These are phyloP conservation scores for Pocillopora grandis DNA, from an alignment of 92 coral and sea anemone genomes.

Conservation along the genomic window DNA sequence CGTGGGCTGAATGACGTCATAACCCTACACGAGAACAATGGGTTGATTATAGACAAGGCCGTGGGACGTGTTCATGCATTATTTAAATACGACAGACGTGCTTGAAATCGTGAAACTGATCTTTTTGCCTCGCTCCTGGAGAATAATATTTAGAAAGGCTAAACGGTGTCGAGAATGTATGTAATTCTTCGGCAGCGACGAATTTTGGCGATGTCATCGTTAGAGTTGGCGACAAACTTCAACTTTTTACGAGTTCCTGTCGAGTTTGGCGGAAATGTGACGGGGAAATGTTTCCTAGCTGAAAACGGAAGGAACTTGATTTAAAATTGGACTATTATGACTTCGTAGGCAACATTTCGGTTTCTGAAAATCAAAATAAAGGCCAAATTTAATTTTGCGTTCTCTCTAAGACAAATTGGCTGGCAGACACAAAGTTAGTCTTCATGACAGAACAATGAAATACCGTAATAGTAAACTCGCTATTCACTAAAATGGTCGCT, in stretches of 20 bases:
- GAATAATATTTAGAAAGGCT: slow-evolving; percentile 3
- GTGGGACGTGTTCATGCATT: slow-evolving; percentile 72
- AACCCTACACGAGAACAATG: slow-evolving; percentile 36
- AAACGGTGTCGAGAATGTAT: not conserved
- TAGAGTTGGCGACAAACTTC: slow-evolving; percentile 8
- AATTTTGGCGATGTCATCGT: not conserved
- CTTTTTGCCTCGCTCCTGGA: slow-evolving; percentile 13
- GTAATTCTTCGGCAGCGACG: not conserved
- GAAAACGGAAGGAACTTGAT: not conserved
- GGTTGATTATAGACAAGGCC: slow-evolving; percentile 27
- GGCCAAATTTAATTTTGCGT: slow-evolving; percentile 3
- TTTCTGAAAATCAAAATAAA: slow-evolving; percentile 7
- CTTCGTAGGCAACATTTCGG: slow-evolving; percentile 1
- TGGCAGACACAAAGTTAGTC: slow-evolving; percentile 39
- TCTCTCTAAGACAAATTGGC: slow-evolving; percentile 12
- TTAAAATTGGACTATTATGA: not conserved
- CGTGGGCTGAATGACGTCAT: slow-evolving; percentile 48
- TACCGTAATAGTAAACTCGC: slow-evolving; percentile 63
- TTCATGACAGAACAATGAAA: slow-evolving; percentile 46
- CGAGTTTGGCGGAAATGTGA: not conserved
- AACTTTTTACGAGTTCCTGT: not conserved
- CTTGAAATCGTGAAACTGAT: slow-evolving; percentile 32
- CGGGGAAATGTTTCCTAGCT: not conserved
- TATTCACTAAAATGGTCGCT: slow-evolving; percentile 42
- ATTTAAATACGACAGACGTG: slow-evolving; percentile 41